phyloP scores from a whole-genome alignment of 2,888 invertebrate species.

The Drosophila subsilvestris region DNA sequence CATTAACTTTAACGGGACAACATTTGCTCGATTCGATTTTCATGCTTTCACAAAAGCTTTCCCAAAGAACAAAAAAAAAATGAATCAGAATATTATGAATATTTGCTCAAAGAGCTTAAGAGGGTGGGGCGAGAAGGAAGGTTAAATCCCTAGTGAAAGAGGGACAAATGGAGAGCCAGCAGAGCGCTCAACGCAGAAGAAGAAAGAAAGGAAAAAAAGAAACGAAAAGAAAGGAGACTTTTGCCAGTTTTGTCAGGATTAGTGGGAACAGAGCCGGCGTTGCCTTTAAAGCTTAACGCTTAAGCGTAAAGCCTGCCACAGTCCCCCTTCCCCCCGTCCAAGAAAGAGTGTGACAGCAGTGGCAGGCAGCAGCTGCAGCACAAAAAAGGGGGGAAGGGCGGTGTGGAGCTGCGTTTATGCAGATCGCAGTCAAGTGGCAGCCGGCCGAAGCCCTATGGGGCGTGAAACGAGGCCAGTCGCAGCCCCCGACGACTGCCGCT shows the following conservation, averaged over 20 bases:
- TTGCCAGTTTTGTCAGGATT: constrained; percentile 46
- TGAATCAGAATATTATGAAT: constrained; percentile 47
- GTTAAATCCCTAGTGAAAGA: constrained; percentile 3
- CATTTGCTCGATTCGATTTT: constrained; percentile 49
- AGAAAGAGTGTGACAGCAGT: constrained; percentile 27
- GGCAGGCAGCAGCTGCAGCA: constrained; percentile 12
- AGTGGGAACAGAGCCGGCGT: constrained; percentile 23
- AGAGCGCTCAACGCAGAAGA: constrained; percentile 8
- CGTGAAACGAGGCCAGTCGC: constrained; percentile 68
- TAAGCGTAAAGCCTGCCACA: constrained; percentile 33
- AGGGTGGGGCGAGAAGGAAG: neutral
- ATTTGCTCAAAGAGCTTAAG: constrained; percentile 19
- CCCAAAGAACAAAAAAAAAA: constrained; percentile 17
- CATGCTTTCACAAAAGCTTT: constrained; percentile 3
- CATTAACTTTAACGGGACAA: constrained; percentile 58
- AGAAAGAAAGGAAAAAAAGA: no score
- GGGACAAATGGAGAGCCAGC: constrained; percentile 38
- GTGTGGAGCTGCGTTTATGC: constrained; percentile 64
- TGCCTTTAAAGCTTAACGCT: constrained; percentile 34
- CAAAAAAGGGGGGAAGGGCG: constrained; percentile 19
- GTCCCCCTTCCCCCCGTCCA: neutral
- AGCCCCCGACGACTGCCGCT: constrained; percentile 7
- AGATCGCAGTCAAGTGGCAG: constrained; percentile 74
- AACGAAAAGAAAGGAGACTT: constrained; percentile 21
- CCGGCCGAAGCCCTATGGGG: constrained; percentile 36